Evolutionary conservation across 2,888 invertebrate genomes (phyloP), one percentile per base, ranked within the genome.

Genomic region (Microctonus hyperodae): DNA sequence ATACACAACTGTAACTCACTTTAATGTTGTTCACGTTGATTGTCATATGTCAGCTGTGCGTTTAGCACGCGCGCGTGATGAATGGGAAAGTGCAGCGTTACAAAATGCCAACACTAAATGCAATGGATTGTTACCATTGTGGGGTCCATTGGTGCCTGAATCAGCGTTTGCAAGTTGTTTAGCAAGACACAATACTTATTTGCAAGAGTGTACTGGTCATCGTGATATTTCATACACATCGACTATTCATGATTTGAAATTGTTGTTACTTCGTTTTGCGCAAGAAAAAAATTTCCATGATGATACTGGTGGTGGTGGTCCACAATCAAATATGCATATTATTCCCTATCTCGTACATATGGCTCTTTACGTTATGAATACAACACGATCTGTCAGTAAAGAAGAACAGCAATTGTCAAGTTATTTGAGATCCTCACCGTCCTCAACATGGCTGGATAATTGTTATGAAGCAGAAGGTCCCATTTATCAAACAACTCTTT

Each of bases 51-150:
- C 95, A 0, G 98, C 98, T 28, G 97, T 98, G 58, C 88, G 96
- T 83, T 89, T 88, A 60, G 88, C 81, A 1, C 77, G 78, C 3
- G 80, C 87, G 22, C 89, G 98, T 67, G 97, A 98, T 78, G 98
- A 98, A 84, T 98, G 98, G 98, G 98, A 98, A 83, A 95, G 96
- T 69, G 98, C 98, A 0, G 96, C 97, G 5, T 86, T 99, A 50
- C 98, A 98, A 85, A 99, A 99, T 85, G 97, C 97, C 1, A 98
- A 98, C 80, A 98, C 98, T 0, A 93, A 94, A 73, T 98, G 98
- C 85, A 99, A 99, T 85, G 98, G 98, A 0, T 86, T 99, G 70
- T 86, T 98, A 74, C 98, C 99, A 0, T 86, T 99, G 57, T 98
- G 98, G 96, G 98, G 98, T 0, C 97, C 97, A 6, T 92, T 94